Evolutionary conservation across 2,113 vertebrate species (phyloP), one percentile per base, ranked within the genome.

Genomic region (Archocentrus centrarchus): DNA sequence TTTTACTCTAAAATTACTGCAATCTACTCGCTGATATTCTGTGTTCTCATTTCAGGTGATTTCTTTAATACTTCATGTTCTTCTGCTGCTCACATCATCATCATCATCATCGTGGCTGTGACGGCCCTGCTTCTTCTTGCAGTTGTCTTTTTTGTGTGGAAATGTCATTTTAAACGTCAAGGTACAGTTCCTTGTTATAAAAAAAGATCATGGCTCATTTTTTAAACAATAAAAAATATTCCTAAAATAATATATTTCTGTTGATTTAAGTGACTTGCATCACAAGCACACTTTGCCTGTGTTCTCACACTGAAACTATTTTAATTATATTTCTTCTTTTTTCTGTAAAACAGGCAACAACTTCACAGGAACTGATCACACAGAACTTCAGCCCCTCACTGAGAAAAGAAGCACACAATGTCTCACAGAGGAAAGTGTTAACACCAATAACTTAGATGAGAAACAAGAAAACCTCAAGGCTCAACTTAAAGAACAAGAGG

Each of bases 371-470:
- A 30, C 22, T 18, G 22, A 30, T 68, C 14, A 20, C 17, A 70
- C 24, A 20, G 66, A 70, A 4, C 22, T 11, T 50, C 41, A 70
- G 22, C 24, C 47, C 0, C 15, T 30, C 66, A 11, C 9, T 50
- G 15, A 70, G 44, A 30, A 30, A 30, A 2, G 24, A 30, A 17
- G 53, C 53, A 13, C 3, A 20, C 18, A 18, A 10, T 15, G 0
- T 50, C 15, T 30, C 66, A 32, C 0, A 0, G 0, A 70, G 50
- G 66, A 32, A 0, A 0, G 10, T 13, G 0, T 53, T 70, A 24
- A 20, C 24, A 53, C 0, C 27, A 3, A 1, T 50, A 6, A 70
- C 15, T 32, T 20, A 32, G 20, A 70, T 11, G 47, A 27, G 30
- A 53, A 70, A 5, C 9, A 70, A 70, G 66, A 70, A 70, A 20